Base-by-base conservation (phyloP, 1,140 invertebrate genomes). In the Protaetia brevitarsis region DNA sequence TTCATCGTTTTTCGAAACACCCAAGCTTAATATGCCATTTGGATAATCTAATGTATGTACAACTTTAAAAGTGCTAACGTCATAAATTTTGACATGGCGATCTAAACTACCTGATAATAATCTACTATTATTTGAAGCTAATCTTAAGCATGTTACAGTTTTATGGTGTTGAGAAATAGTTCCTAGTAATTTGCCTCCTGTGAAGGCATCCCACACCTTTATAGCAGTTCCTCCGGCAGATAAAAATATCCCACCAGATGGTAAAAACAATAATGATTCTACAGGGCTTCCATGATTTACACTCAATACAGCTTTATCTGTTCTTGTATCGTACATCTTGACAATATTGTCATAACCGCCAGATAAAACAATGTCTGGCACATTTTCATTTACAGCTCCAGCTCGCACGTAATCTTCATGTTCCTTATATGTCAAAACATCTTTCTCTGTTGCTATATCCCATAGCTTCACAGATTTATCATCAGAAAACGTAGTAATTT, bases 291-390 rank as follows among this genome's bases (percentile, higher is more conserved):
- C 41, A 45, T 45, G 41, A 45, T 45, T 45, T 4, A 45, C 41
- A 1, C 16, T 45, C 23, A 45, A 13, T 7, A 45, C 41, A 45
- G 41, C 41, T 45, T 45, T 45, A 96, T 85, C 84, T 1, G 85
- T 87, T 73, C 96, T 83, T 7, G 86, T 86, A 79, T 99, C 97
- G 83, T 91, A 98, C 78, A 99, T 82, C 75, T 92, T 90, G 0
- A 97, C 87, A 63, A 84, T 88, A 77, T 94, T 90, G 80, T 99
- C 97, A 80, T 98, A 98, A n/a, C 93, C 89, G 36, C 96, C 97
- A 3, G 91, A 94, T 51, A 94, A 73, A 61, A 94, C 81, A 64
- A 94, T 85, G 74, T 93, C 86, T 31, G 87, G 83, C 4, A 89
- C 88, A 30, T 89, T 82, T 6, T 89, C 87, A 78, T 89, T 92